Evolutionary conservation across 2,113 vertebrate species (phyloP).

Genomic region (Octodon degus): DNA sequence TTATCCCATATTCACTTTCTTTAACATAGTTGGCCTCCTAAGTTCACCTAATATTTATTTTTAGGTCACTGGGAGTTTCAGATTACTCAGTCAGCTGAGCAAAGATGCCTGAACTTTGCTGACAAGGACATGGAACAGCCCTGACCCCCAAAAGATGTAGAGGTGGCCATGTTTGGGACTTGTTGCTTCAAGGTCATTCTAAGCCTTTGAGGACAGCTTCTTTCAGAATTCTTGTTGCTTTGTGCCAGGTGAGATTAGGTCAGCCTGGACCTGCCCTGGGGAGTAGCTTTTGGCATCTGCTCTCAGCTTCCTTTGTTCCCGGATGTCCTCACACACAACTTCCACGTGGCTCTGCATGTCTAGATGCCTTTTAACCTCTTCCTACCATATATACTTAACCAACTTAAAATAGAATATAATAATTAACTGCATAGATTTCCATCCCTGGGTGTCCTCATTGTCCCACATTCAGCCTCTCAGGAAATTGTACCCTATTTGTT

Average conservation of each 20-base stretch:
- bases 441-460: background rate
- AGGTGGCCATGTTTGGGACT: background rate
- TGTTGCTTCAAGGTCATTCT: background rate
- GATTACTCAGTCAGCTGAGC: background rate
- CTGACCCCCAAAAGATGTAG: background rate
- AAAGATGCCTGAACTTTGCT: background rate
- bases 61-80: background rate
- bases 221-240: background rate
- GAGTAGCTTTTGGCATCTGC: background rate
- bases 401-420: background rate
- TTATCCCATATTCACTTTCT: background rate
- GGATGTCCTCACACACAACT: background rate
- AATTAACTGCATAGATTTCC: background rate
- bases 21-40: background rate
- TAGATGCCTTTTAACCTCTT: background rate
- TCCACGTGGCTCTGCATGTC: background rate
- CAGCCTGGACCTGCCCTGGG: background rate
- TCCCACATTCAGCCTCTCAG: background rate
- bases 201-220: background rate
- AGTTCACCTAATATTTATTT: background rate
- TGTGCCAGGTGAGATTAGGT: background rate
- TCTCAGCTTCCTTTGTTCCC: background rate
- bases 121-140: background rate
- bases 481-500: background rate
- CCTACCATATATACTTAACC: background rate